Evolutionary conservation across 2,888 invertebrate genomes (phyloP).

Genomic region (Zaprionus lineosus): DNA sequence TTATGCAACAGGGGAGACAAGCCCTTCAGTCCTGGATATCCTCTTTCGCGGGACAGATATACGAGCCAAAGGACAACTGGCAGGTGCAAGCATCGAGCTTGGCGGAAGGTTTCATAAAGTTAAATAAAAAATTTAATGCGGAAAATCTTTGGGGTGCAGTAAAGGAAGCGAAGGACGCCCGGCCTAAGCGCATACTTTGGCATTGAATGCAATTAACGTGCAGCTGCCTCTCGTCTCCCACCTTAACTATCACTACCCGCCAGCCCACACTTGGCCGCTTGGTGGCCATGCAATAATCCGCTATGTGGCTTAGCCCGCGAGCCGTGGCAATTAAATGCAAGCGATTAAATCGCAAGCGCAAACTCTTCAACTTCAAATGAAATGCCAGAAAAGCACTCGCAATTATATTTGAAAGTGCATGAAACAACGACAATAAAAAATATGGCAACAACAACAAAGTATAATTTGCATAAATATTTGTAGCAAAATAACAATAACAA

Average conservation of each 20-base stretch:
- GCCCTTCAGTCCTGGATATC: not conserved
- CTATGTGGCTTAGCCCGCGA: constrained; percentile 42
- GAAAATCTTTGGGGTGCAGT: constrained; percentile 63
- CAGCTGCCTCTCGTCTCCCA: constrained; percentile 42
- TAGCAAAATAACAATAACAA: constrained; percentile 13
- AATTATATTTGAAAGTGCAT: constrained; percentile 73
- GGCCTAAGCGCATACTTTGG: constrained; percentile 27
- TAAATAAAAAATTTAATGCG: constrained; percentile 50
- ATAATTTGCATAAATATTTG: constrained; percentile 53
- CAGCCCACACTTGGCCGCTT: not conserved
- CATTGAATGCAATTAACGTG: constrained; percentile 63
- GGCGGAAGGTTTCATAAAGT: constrained; percentile 42
- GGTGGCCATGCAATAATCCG: constrained; percentile 44
- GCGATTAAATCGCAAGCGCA: constrained; percentile 73
- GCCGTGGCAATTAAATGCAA: constrained; percentile 69
- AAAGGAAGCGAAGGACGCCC: constrained; percentile 9
- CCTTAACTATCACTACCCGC: no score
- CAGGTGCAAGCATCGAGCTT: constrained; percentile 36
- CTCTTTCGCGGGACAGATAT: constrained; percentile 14
- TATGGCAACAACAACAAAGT: constrained; percentile 49
- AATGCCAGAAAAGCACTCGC: constrained; percentile 67
- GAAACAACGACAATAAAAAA: constrained; percentile 59
- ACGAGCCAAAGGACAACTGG: constrained; percentile 15
- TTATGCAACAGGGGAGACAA: not conserved
- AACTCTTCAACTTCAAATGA: constrained; percentile 68